Percentiles rank a stretch among this genome's conserved stretches.
Evolutionary conservation across 1,140 invertebrate species (phyloP).

Genomic region (Caenorhabditis brenneri): DNA sequence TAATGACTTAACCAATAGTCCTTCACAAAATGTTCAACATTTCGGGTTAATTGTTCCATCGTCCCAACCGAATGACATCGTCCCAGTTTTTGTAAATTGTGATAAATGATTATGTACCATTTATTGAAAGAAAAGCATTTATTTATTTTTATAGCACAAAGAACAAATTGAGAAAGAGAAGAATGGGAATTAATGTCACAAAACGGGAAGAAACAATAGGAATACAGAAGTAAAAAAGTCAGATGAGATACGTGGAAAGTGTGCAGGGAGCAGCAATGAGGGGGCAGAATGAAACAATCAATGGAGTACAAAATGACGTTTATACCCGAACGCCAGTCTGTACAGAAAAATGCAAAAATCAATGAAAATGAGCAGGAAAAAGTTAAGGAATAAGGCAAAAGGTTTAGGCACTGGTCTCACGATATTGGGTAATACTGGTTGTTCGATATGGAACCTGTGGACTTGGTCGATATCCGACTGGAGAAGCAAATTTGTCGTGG

Average conservation of each 20-base stretch:
- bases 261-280: background rate
- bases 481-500: slow-evolving; percentile 7
- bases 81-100: slow-evolving; percentile 41
- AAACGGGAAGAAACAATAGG: background rate
- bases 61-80: background rate
- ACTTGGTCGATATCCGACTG: slow-evolving; percentile 4
- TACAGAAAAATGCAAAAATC: slow-evolving; percentile 15
- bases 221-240: background rate
- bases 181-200: background rate
- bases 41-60: background rate
- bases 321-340: background rate
- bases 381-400: too few species aligned
- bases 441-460: slow-evolving; percentile 17
- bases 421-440: slow-evolving; percentile 36
- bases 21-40: slow-evolving; percentile 24
- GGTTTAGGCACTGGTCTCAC: slow-evolving; percentile 28
- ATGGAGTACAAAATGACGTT: background rate
- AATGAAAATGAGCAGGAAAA: background rate
- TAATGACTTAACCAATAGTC: slow-evolving; percentile 7
- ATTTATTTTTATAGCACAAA: background rate
- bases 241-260: slow-evolving; percentile 38
- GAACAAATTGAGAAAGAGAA: background rate
- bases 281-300: background rate
- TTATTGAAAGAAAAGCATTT: background rate
- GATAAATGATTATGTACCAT: background rate